phyloP scores from a whole-genome alignment of 2,113 vertebrate species.

The Saccopteryx bilineata region DNA sequence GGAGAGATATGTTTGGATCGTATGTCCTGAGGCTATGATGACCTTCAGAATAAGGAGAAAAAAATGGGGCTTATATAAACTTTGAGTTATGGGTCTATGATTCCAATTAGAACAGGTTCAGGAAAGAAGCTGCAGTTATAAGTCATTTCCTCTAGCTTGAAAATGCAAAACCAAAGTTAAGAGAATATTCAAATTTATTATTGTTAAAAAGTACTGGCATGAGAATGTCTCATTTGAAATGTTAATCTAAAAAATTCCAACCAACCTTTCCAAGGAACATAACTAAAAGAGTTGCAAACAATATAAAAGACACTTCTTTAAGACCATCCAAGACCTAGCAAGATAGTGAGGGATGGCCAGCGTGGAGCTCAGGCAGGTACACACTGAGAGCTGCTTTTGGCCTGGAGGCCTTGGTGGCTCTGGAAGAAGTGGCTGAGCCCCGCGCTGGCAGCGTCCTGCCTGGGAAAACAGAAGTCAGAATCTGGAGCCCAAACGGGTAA shows the following conservation, averaged over 20 bases:
- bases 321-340: neutral
- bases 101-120: neutral
- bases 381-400: neutral
- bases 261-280: neutral
- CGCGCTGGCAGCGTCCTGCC: neutral
- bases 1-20: neutral
- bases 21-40: neutral
- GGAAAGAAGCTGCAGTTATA: neutral
- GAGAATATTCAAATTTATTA: neutral
- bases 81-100: conserved; percentile 21
- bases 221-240: neutral
- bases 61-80: neutral
- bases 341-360: neutral
- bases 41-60: conserved; percentile 21
- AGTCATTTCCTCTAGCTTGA: neutral
- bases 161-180: conserved; percentile 3
- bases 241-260: conserved; percentile 8
- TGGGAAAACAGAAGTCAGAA: neutral
- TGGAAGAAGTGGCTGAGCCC: neutral
- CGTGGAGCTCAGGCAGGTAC: no score
- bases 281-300: neutral
- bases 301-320: neutral
- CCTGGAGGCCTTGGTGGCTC: neutral
- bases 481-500: neutral
- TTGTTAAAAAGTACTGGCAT: neutral